phyloP scores from a whole-genome alignment of 2,888 invertebrate genomes.

The Osmoderma eremita region DNA sequence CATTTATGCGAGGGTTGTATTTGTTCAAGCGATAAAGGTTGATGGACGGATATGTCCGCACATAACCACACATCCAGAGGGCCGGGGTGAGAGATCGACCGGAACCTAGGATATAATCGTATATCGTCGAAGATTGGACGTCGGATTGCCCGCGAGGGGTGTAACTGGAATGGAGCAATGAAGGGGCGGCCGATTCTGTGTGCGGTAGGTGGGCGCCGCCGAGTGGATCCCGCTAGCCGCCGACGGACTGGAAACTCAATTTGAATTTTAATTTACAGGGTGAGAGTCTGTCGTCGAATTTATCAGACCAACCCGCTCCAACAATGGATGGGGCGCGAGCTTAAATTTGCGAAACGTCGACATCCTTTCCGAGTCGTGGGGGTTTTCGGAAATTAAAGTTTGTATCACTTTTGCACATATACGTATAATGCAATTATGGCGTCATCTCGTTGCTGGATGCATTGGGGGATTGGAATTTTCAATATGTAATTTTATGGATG shows the following conservation, averaged over 20 bases:
- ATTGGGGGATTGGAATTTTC: conserved; percentile 2
- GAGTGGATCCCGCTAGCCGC: background rate
- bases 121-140: conserved; percentile 65
- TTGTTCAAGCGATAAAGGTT: conserved; percentile 64
- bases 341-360: conserved; percentile 39
- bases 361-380: conserved; percentile 12
- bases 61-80: conserved; percentile 62
- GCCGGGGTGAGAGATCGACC: conserved; percentile 62
- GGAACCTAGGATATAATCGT: conserved; percentile 63
- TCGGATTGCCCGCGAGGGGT: conserved; percentile 53
- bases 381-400: conserved; percentile 31
- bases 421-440: conserved; percentile 21
- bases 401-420: conserved; percentile 1
- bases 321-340: conserved; percentile 44
- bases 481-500: background rate
- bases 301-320: conserved; percentile 56
- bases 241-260: conserved; percentile 56
- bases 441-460: background rate
- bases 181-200: conserved; percentile 49
- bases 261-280: conserved; percentile 65
- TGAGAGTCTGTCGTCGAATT: conserved; percentile 58
- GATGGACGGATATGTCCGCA: conserved; percentile 65
- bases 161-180: conserved; percentile 48
- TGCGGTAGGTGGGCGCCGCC: conserved; percentile 18
- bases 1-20: conserved; percentile 62